Percentiles rank a stretch among this genome's conserved stretches.
phyloP scores from a whole-genome alignment of 2,113 vertebrate species.

The Megaceryle torquata region DNA sequence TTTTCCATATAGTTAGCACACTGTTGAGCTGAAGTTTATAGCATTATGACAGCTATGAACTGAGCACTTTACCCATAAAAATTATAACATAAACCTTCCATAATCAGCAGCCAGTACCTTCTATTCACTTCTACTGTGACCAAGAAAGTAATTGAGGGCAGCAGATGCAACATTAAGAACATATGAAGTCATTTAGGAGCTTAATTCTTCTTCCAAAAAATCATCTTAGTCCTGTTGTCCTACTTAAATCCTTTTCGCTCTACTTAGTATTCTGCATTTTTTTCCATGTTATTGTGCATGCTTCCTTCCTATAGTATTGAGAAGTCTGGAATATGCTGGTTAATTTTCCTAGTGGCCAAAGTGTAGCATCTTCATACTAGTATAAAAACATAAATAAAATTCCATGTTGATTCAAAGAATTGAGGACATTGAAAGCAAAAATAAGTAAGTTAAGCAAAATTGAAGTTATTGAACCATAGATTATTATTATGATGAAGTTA shows the following conservation, averaged over 20 bases:
- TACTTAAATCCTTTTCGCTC: neutral
- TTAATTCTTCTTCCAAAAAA: neutral
- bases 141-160: neutral
- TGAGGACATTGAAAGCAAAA: neutral
- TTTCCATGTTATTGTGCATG: neutral
- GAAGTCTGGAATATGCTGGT: neutral
- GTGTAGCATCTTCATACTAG: neutral
- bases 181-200: neutral
- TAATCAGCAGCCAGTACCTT: neutral
- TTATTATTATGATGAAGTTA: neutral
- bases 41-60: neutral
- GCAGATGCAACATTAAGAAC: neutral
- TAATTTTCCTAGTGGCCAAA: neutral
- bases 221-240: neutral
- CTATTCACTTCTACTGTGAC: neutral
- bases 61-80: neutral
- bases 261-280: neutral
- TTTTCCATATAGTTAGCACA: neutral
- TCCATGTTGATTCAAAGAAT: neutral
- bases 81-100: neutral
- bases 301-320: neutral
- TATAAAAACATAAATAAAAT: neutral
- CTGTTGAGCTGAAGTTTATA: neutral
- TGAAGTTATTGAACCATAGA: neutral
- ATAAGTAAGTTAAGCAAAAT: neutral